Percentiles rank a stretch among this genome's conserved stretches.
These are phyloP conservation scores for Morphnarchus princeps DNA, from an alignment of 2,113 vertebrate genomes.

Conservation along the genomic window DNA sequence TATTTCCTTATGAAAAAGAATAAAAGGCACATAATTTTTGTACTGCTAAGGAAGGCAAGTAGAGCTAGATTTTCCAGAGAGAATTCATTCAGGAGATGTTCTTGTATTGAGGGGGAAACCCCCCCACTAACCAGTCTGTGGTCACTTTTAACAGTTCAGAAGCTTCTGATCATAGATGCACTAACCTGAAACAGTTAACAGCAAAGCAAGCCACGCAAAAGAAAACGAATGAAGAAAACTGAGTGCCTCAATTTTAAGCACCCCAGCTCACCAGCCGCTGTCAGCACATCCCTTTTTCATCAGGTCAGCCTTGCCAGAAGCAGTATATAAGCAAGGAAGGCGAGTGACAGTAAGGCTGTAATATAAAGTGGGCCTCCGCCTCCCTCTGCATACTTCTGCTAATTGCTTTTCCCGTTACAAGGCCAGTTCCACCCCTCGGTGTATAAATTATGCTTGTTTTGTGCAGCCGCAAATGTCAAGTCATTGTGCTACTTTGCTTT, in stretches of 20 bases:
- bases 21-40: rapidly evolving
- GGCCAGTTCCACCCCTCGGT: neutral
- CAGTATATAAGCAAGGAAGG: neutral
- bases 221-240: rapidly evolving
- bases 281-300: neutral
- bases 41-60: neutral
- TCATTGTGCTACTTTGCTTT: neutral
- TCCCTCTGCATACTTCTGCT: neutral
- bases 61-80: neutral
- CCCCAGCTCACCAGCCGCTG: neutral
- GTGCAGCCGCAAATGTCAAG: neutral
- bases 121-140: rapidly evolving
- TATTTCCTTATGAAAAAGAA: neutral
- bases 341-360: neutral
- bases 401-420: neutral
- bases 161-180: rapidly evolving
- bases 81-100: neutral
- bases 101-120: rapidly evolving
- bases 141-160: neutral
- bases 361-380: neutral
- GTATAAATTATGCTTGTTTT: neutral
- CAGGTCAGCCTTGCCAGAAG: neutral
- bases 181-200: neutral
- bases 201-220: neutral
- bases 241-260: neutral